These are phyloP conservation scores for Oceanodroma tethys DNA, from an alignment of 2,113 vertebrate species.

Conservation along the genomic window DNA sequence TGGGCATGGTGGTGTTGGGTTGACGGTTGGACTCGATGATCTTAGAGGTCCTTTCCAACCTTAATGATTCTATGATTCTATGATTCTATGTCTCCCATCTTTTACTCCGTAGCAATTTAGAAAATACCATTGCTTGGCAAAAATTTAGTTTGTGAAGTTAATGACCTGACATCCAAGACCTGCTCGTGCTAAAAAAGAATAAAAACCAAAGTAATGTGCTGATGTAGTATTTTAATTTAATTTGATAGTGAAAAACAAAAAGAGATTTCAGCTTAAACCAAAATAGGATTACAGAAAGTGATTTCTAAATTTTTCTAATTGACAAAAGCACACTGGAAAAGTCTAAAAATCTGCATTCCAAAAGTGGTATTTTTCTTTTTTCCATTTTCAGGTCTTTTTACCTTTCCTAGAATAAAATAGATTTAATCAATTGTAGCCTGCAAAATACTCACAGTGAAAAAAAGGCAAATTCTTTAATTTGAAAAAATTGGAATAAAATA, in stretches of 20 bases:
- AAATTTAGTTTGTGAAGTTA: background rate
- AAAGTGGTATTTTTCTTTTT: background rate
- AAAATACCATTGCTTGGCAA: background rate
- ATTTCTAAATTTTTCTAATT: background rate
- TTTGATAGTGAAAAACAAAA: background rate
- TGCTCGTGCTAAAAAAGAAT: background rate
- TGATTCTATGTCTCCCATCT: background rate
- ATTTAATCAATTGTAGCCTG: background rate
- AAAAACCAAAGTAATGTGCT: background rate
- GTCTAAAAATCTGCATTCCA: background rate
- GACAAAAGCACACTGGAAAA: background rate
- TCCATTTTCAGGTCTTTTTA: rapidly evolving
- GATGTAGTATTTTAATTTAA: background rate
- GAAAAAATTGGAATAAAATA: background rate
- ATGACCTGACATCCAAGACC: background rate
- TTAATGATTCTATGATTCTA: too few relatives aligned
- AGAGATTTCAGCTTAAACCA: background rate
- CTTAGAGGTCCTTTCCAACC: too few relatives aligned
- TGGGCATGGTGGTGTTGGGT: too few relatives aligned
- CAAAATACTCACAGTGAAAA: background rate
- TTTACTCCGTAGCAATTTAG: background rate
- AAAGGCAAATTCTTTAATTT: background rate
- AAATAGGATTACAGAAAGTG: background rate
- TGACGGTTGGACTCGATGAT: too few relatives aligned
- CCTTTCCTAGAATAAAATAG: background rate